Evolutionary conservation across 2,888 invertebrate species (phyloP).

Genomic region (Protula sp.): DNA sequence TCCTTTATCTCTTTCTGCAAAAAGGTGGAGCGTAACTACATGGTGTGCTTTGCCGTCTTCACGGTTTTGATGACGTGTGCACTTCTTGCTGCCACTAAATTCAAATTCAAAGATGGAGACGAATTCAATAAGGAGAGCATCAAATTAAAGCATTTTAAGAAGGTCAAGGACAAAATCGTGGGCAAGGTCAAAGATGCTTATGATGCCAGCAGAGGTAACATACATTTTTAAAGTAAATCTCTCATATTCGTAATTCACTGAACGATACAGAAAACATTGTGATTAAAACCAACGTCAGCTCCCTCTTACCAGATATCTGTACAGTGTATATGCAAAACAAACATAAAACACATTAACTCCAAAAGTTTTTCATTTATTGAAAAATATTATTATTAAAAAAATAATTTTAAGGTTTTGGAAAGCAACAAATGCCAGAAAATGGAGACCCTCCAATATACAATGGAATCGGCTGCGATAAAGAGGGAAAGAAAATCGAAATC

Average conservation of each 20-base stretch:
- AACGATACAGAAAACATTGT: no score
- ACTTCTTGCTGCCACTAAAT: slow-evolving; percentile 83
- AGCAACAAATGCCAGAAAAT: background rate
- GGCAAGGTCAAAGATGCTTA: slow-evolving; percentile 27
- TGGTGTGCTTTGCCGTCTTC: slow-evolving; percentile 96
- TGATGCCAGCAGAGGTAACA: background rate
- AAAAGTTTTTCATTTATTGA: no score
- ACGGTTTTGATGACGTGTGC: slow-evolving; percentile 94
- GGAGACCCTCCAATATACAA: background rate
- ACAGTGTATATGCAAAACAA: no score
- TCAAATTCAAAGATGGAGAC: slow-evolving; percentile 57
- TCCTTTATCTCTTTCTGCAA: no score
- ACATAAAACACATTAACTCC: no score
- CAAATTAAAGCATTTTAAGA: slow-evolving; percentile 1
- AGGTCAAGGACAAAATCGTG: slow-evolving; percentile 37
- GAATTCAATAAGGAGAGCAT: background rate
- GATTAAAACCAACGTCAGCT: no score
- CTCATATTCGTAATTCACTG: no score
- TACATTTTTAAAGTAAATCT: slow-evolving; percentile 3
- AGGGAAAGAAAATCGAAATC: background rate
- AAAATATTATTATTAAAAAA: no score
- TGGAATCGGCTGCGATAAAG: background rate
- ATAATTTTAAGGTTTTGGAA: background rate
- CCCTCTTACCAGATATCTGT: no score
- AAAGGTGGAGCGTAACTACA: slow-evolving; percentile 83